Base-by-base conservation (phyloP, 2,888 invertebrate genomes). In the Candidula unifasciata region DNA sequence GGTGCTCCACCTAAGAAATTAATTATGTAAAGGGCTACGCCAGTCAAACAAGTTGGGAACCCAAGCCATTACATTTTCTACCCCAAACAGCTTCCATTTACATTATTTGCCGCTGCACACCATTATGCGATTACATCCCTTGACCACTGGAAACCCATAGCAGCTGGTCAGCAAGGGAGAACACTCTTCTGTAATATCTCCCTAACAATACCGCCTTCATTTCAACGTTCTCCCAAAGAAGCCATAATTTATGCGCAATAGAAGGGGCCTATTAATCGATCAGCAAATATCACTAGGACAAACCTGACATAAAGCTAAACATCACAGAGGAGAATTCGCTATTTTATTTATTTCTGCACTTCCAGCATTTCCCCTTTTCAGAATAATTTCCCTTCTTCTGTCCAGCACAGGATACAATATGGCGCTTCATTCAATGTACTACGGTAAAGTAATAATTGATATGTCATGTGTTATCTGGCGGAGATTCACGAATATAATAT, bases 101-200 rank as follows among this genome's bases (percentile, higher is more conserved):
- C 37, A 37, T 6, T 71, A 71, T 71, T 37, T 44, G 21, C 37
- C 37, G 35, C 37, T 44, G 13, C 71, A 71, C 35, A 21, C 71
- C 37, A 71, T 71, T 71, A 71, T 37, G 37, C 21, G 37, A 71
- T 71, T 71, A 71, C 37, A 18, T 71, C 71, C 71, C 71, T 16
- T 6, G 37, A 71, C 6, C 71, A 16, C 35, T 37, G 71, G 37
- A 35, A 24, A 35, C 37, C 37, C 35, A 24, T 24, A 71, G 37
- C 35, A 71, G 71, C 71, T 35, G 24, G 71, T 37, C 24, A 24
- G 33, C 71, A 10, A 44, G 44, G 44, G 44, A 44, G 8, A 35
- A 24, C 71, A 71, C 71, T 71, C 71, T 37, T 37, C 37, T 71
- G 71, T 37, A 71, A 71, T 71, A 37, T 71, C 44, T 44, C 35